phyloP scores from a whole-genome alignment of 23 tunicate species.

The Diplosoma virens region DNA sequence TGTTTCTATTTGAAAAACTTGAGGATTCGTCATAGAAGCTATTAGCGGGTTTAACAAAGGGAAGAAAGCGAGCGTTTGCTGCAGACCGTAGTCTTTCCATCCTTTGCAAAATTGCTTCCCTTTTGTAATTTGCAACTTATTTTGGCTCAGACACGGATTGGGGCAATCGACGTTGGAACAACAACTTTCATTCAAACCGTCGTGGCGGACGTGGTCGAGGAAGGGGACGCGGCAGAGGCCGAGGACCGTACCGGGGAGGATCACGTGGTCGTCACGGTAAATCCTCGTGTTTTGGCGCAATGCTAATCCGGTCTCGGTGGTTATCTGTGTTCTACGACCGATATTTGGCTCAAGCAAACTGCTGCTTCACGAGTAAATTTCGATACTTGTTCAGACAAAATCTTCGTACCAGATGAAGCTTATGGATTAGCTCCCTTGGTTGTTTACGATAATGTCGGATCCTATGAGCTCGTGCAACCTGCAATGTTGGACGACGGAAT shows the following conservation, averaged over 20 bases:
- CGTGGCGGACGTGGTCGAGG: constrained; percentile 67
- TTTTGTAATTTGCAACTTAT: no score
- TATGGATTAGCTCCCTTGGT: constrained; percentile 37
- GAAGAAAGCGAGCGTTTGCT: no score
- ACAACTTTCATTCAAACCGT: constrained; percentile 20
- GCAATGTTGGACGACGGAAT: constrained; percentile 47
- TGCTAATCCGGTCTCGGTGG: background rate
- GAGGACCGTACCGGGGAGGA: constrained; percentile 55
- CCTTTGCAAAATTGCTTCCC: no score
- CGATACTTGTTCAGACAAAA: background rate
- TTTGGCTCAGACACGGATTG: constrained; percentile 22
- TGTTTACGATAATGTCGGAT: constrained; percentile 40
- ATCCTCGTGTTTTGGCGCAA: background rate
- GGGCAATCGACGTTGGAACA: constrained; percentile 22
- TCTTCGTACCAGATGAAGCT: constrained; percentile 18
- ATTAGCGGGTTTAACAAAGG: no score
- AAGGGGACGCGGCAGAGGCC: constrained; percentile 66
- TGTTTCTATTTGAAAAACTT: background rate
- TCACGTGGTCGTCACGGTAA: constrained; percentile 48
- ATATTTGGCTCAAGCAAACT: background rate
- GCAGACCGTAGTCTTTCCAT: no score
- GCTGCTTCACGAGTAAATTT: background rate
- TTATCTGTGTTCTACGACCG: background rate
- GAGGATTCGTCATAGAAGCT: no score
- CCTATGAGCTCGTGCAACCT: background rate